phyloP scores from a whole-genome alignment of 2,113 vertebrate genomes.

The Periophthalmodon schlosseri region DNA sequence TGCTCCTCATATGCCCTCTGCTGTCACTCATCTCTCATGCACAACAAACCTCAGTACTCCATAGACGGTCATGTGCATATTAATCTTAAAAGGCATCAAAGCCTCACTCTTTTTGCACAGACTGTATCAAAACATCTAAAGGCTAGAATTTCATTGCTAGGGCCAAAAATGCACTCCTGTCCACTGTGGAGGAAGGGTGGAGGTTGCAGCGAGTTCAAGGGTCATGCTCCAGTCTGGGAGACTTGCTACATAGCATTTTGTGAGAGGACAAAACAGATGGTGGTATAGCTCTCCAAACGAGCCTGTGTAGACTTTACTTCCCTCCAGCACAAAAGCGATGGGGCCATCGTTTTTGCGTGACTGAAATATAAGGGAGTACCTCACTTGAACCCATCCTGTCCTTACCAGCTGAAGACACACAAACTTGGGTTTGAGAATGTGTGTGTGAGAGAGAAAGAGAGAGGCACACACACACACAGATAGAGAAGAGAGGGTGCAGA shows the following conservation, averaged over 20 bases:
- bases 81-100: neutral
- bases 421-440: slow-evolving; percentile 36
- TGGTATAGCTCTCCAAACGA: slow-evolving; percentile 36
- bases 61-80: slow-evolving; percentile 7
- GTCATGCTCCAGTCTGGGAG: slow-evolving; percentile 69
- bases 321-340: slow-evolving; percentile 63
- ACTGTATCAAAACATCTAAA: neutral
- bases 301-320: slow-evolving; percentile 42
- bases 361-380: slow-evolving; percentile 64
- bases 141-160: slow-evolving; percentile 15
- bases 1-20: slow-evolving; percentile 50
- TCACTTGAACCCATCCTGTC: slow-evolving; percentile 60
- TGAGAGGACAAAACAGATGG: slow-evolving; percentile 78
- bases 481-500: slow-evolving; percentile 40
- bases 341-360: slow-evolving; percentile 60
- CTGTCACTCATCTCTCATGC: slow-evolving; percentile 56
- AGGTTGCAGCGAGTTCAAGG: slow-evolving; percentile 53
- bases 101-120: neutral
- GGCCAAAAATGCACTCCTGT: slow-evolving; percentile 26
- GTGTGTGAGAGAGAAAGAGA: neutral
- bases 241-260: slow-evolving; percentile 68
- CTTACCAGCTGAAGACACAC: slow-evolving; percentile 49
- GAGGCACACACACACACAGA: neutral
- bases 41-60: slow-evolving; percentile 34
- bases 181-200: slow-evolving; percentile 42